Base-by-base conservation (phyloP, 1,140 invertebrate genomes). In the Cecropterus lyciades region DNA sequence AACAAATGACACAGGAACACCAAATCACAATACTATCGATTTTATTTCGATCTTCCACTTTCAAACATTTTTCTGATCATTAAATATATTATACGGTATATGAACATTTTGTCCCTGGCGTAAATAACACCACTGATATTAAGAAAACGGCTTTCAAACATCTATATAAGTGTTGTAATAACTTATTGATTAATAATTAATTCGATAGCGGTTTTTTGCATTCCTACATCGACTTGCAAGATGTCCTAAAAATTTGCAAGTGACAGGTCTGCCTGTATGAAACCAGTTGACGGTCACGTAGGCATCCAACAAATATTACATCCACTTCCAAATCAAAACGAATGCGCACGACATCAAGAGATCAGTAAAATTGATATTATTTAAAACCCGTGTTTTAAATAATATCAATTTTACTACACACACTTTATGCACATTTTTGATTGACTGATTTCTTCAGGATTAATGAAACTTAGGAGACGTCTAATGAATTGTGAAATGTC, bases 211-310 rank as follows among this genome's bases (percentile, higher is more conserved):
- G 40, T 57, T 5, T 46, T 20, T 56, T 20, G 43, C 55, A 45
- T 57, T 45, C 55, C 17, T 27, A 14, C 40, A 45, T 57, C 55
- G 40, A 43, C 14, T 30, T n/a, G 17, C n/a, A 17, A 57, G 20
- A 27, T 30, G 55, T 45, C 55, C 33, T 57, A 57, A 57, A 53
- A 45, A 45, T 45, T 45, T 15, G 55, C 40, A 57, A 57, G 20
- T 57, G 55, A 45, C 42, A 45, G 40, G n/a, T n/a, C n/a, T n/a
- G n/a, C 42, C 16, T 40, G 55, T 24, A 24, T 45, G 37, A 57
- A 57, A 57, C 55, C 40, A 37, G 55, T 57, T 10, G 15, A 9
- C 15, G 51, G 51, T 53, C 51, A 53, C 51, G 51, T 53, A 53
- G 51, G 51, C 51, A 16, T 53, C 20, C 20, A n/a, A 27, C 55